Conservation (phyloP, 2,888 invertebrate species). For the Apamea crenata region DNA sequence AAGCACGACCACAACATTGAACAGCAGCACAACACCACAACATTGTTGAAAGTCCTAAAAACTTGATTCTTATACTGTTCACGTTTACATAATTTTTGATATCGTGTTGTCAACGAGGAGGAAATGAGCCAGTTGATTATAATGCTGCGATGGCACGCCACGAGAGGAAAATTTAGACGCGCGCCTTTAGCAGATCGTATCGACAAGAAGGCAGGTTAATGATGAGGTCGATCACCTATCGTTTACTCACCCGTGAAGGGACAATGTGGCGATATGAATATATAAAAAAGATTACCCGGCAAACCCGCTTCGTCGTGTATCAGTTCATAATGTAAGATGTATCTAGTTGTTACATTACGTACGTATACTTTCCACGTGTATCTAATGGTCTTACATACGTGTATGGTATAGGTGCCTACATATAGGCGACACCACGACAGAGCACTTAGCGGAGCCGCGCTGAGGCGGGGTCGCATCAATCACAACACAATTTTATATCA, state of each 20-base stretch:
- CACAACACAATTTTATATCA: constrained; percentile 91
- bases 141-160: constrained; percentile 58
- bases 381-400: constrained; percentile 72
- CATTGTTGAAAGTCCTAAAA: constrained; percentile 34
- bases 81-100: constrained; percentile 57
- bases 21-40: no score
- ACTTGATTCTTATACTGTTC: constrained; percentile 49
- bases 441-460: constrained; percentile 87
- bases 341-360: constrained; percentile 54
- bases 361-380: constrained; percentile 65
- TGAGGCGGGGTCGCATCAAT: constrained; percentile 89
- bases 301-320: constrained; percentile 44
- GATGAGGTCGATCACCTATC: constrained; percentile 66
- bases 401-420: constrained; percentile 70
- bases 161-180: constrained; percentile 55
- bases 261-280: constrained; percentile 58
- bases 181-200: constrained; percentile 62
- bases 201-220: constrained; percentile 63
- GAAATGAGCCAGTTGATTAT: constrained; percentile 67
- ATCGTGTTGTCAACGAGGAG: constrained; percentile 63
- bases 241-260: constrained; percentile 63
- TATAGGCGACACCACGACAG: constrained; percentile 83
- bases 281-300: constrained; percentile 56
- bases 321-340: constrained; percentile 44
- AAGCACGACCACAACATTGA: constrained; percentile 15